Evolutionary conservation across 1,140 invertebrate genomes (phyloP).

Genomic region (Drosophila ogumai): DNA sequence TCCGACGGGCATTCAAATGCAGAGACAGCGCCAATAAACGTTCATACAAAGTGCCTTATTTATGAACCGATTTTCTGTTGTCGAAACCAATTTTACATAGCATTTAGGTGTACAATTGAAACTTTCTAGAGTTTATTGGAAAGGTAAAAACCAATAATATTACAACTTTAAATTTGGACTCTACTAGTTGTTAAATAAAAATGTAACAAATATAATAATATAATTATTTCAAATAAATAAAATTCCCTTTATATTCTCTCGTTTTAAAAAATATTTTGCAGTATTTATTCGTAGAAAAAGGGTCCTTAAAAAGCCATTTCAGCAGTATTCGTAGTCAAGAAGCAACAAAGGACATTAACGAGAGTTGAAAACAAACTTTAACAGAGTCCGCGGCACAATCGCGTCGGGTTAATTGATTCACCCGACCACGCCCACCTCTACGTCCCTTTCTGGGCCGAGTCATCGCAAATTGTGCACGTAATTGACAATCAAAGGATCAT

Average conservation of each 20-base stretch:
- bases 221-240: background rate
- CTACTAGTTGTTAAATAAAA: background rate
- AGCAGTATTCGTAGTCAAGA: background rate
- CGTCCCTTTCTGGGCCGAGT: conserved; percentile 10
- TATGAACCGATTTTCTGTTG: conserved; percentile 16
- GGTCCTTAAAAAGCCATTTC: background rate
- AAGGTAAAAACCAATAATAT: background rate
- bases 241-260: background rate
- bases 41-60: conserved; percentile 17
- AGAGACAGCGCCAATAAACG: conserved; percentile 21
- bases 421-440: conserved; percentile 2
- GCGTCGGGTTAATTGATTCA: conserved; percentile 14
- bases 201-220: background rate
- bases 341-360: conserved; percentile 22
- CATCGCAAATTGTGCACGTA: conserved; percentile 78
- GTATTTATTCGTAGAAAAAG: conserved; percentile 8
- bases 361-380: conserved; percentile 51
- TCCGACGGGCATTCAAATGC: conserved; percentile 11
- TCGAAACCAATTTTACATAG: conserved; percentile 2
- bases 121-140: background rate
- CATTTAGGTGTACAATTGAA: background rate
- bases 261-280: conserved; percentile 6
- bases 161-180: background rate
- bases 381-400: conserved; percentile 29
- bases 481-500: conserved; percentile 78